Conservation (phyloP, 1,140 invertebrate species). For the Drosophila takahashii region DNA sequence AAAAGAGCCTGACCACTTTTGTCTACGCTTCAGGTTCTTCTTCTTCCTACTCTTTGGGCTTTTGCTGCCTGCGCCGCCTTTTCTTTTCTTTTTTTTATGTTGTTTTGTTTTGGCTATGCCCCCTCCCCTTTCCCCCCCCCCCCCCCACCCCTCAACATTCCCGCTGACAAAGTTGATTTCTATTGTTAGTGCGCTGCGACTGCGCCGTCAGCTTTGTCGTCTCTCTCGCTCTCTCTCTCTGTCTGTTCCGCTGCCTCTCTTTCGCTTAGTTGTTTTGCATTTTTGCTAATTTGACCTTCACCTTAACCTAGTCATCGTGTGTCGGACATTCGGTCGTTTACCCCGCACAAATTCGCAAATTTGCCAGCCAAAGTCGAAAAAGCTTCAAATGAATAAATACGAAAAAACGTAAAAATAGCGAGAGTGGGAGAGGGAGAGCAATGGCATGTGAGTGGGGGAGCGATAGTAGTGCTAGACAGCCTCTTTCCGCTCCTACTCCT, state of each 20-base stretch:
- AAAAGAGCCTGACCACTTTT: slow-evolving; percentile 42
- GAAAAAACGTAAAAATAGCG: not conserved
- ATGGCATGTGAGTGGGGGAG: not conserved
- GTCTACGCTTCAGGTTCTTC: slow-evolving; percentile 55
- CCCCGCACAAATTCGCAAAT: slow-evolving; percentile 57
- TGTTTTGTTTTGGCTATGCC: not conserved
- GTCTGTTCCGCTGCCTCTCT: slow-evolving; percentile 5
- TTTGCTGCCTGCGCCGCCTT: slow-evolving; percentile 36
- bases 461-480: not conserved
- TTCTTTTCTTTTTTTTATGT: slow-evolving; percentile 37
- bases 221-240: not conserved
- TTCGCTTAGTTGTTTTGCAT: slow-evolving; percentile 61
- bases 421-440: slow-evolving; percentile 4
- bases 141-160: not conserved
- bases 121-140: not conserved
- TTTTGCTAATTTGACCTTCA: slow-evolving; percentile 84
- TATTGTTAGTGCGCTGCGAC: slow-evolving; percentile 74
- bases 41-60: slow-evolving; percentile 9
- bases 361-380: slow-evolving; percentile 23
- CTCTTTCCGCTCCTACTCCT: not conserved
- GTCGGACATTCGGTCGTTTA: slow-evolving; percentile 84
- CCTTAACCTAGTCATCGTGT: slow-evolving; percentile 84
- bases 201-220: slow-evolving; percentile 58
- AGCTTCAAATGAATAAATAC: slow-evolving; percentile 1
- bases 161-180: slow-evolving; percentile 77